Evolutionary conservation across 2,113 vertebrate genomes (phyloP), one percentile per base, ranked within the genome.

Genomic region (Lates calcarifer): DNA sequence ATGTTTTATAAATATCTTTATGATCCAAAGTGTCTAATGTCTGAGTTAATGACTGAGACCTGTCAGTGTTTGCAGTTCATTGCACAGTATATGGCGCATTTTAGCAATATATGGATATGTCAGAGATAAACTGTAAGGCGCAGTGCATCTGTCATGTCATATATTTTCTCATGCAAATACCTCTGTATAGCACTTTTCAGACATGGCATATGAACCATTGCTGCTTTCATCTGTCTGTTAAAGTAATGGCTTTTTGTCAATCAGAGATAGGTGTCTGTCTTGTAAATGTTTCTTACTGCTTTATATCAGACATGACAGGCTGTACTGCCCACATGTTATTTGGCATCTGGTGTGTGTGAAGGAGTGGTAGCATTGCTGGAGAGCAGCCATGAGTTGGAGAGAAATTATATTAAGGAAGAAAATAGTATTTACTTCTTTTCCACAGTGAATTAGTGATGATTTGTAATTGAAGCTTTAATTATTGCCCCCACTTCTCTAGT

Each of bases 401-500:
- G 55, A 49, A 62, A 62, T 67, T 37, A 62, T 70, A 56, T 75
- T 7, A 41, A 53, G 24, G 35, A 61, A 18, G 57, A 33, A 26
- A 66, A 76, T 51, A 51, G 17, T 51, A 13, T 51, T 63, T 49
- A 41, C 39, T 65, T 26, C 8, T 24, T 41, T 64, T 12, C 11
- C 7, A 72, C 28, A 31, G 53, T 64, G 45, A 51, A 56, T 55
- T 53, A 28, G 41, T 8, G 35, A 79, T 63, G 22, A 51, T 67
- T 83, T 83, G 29, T 43, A 81, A 66, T 56, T 55, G 56, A 65
- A 31, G 41, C 15, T 4, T 67, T 11, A 77, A 80, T 81, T 66
- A 45, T 57, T 70, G 35, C 29, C 18, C 4, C 26, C 0, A 9
- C 29, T 28, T 43, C 14, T 28, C n/a, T 17, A 10, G 1, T 64